These are phyloP conservation scores for Mactra quadrangularis DNA, from an alignment of 1,140 invertebrate species.

Conservation along the genomic window DNA sequence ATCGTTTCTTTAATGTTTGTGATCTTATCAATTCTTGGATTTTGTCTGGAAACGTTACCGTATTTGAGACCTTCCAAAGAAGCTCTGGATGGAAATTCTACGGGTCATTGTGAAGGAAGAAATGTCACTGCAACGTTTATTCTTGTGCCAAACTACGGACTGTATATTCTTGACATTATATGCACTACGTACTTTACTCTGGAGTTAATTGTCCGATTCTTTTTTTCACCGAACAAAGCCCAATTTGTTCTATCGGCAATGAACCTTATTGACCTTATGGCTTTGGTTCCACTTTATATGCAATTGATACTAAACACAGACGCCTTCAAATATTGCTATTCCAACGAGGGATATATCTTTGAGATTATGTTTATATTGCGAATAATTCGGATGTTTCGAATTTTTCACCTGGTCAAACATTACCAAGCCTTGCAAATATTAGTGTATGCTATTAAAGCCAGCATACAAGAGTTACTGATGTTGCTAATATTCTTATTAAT, in stretches of 20 bases:
- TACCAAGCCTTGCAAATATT: constrained; percentile 81
- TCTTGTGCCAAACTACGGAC: constrained; percentile 69
- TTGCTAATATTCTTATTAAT: constrained; percentile 98
- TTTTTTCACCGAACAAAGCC: constrained; percentile 83
- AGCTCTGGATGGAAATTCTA: constrained; percentile 69
- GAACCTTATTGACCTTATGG: constrained; percentile 85
- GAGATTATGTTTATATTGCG: constrained; percentile 80
- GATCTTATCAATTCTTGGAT: constrained; percentile 94
- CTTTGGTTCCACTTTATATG: constrained; percentile 84
- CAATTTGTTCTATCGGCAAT: constrained; percentile 82
- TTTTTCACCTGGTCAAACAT: constrained; percentile 81
- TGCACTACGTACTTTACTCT: constrained; percentile 85
- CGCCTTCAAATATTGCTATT: constrained; percentile 74
- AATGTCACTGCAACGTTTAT: constrained; percentile 40
- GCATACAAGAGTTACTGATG: constrained; percentile 85
- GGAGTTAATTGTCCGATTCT: constrained; percentile 83
- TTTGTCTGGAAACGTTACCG: constrained; percentile 96
- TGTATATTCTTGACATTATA: constrained; percentile 78
- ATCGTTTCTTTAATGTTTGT: constrained; percentile 95
- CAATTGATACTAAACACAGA: constrained; percentile 75
- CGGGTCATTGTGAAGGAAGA: constrained; percentile 25
- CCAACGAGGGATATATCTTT: constrained; percentile 77
- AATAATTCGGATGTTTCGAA: constrained; percentile 81
- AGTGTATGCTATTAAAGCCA: constrained; percentile 80
- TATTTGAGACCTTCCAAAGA: constrained; percentile 87